These are phyloP conservation scores for Nannoperca australis DNA, from an alignment of 2,797 vertebrate species.

Conservation along the genomic window DNA sequence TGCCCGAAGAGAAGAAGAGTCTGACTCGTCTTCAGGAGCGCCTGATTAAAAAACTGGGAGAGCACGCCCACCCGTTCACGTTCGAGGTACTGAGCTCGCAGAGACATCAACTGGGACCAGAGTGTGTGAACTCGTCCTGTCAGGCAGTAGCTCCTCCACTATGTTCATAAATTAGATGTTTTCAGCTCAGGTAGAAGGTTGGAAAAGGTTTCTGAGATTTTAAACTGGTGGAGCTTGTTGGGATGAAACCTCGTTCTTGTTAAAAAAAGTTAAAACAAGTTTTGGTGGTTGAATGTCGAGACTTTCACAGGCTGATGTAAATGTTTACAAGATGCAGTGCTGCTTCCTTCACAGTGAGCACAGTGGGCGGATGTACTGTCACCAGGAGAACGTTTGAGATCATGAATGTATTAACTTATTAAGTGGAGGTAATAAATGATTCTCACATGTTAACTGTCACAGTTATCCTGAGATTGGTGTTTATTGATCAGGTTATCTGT, in stretches of 20 bases:
- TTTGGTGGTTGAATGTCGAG: no score
- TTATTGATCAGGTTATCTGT: no score
- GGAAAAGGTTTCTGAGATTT: neutral
- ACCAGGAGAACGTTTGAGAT: no score
- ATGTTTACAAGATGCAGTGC: no score
- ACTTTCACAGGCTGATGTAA: no score
- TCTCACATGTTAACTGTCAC: no score
- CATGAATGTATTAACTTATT: no score
- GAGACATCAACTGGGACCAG: neutral
- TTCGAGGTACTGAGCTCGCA: slow-evolving; percentile 63
- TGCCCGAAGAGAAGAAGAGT: slow-evolving; percentile 89
- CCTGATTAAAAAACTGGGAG: slow-evolving; percentile 95
- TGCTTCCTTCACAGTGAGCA: no score
- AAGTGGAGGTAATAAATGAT: no score
- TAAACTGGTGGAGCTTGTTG: neutral
- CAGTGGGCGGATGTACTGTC: neutral
- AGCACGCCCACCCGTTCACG: slow-evolving; percentile 94
- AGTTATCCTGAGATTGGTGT: no score
- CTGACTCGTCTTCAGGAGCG: slow-evolving; percentile 94
- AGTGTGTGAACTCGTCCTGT: neutral
- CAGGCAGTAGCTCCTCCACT: neutral
- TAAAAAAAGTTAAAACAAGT: no score
- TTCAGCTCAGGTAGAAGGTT: neutral
- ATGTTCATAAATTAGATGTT: neutral
- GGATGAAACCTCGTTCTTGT: neutral